phyloP scores from a whole-genome alignment of 2,888 invertebrate species.

The Xanthorhoe spadicearia region DNA sequence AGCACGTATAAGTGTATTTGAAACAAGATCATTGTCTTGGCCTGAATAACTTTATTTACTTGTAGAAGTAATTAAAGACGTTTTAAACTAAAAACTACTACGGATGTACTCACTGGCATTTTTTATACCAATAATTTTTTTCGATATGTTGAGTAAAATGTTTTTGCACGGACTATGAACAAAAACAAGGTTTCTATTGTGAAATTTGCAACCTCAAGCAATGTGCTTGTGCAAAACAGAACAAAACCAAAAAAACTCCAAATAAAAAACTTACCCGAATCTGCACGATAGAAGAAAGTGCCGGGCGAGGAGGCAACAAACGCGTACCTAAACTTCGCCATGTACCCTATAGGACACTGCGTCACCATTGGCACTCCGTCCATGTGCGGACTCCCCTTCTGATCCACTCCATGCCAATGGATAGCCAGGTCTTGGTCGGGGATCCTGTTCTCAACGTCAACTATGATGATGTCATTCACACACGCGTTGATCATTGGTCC shows the following conservation, averaged over 20 bases:
- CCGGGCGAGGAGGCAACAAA: constrained; percentile 88
- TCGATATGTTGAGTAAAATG: background rate
- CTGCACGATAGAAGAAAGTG: constrained; percentile 90
- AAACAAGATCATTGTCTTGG: too few relatives aligned
- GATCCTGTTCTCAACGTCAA: constrained; percentile 89
- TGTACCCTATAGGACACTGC: constrained; percentile 89
- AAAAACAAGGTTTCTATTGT: background rate
- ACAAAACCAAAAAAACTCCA: background rate
- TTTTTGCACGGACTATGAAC: background rate
- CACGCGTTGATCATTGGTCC: constrained; percentile 87
- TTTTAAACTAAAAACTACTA: too few relatives aligned
- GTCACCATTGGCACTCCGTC: constrained; percentile 92
- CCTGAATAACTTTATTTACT: too few relatives aligned
- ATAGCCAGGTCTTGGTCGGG: constrained; percentile 88
- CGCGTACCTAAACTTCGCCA: constrained; percentile 88
- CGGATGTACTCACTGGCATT: background rate
- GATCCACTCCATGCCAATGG: constrained; percentile 90
- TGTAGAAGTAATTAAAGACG: too few relatives aligned
- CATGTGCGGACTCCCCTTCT: constrained; percentile 88
- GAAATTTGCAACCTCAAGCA: background rate
- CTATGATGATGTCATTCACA: constrained; percentile 89
- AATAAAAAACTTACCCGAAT: constrained; percentile 76
- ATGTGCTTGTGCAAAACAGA: too few relatives aligned
- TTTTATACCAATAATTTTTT: background rate
- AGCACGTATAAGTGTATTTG: too few relatives aligned